These are phyloP conservation scores for Dasyornis broadbenti DNA, from an alignment of 2,113 vertebrate genomes.

Conservation along the genomic window DNA sequence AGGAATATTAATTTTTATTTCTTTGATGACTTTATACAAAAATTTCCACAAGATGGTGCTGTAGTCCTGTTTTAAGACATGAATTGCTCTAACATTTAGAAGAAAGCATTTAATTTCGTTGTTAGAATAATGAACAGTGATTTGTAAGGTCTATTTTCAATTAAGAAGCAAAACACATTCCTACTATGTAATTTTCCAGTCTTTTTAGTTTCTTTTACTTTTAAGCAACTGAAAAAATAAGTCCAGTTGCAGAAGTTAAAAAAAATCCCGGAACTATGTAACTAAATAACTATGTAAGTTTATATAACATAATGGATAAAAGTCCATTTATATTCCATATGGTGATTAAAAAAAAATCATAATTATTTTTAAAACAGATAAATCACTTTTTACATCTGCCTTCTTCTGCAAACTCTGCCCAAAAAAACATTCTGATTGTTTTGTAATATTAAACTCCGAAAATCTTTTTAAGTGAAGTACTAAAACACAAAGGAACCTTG, in stretches of 20 bases:
- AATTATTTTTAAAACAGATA: neutral
- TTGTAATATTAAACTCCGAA: neutral
- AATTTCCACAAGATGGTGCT: slow-evolving; percentile 70
- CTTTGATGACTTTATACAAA: neutral
- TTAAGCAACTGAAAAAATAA: neutral
- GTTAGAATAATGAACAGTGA: neutral
- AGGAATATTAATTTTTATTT: neutral
- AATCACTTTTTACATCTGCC: neutral
- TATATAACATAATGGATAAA: neutral
- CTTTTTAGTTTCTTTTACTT: neutral
- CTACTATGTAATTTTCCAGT: neutral
- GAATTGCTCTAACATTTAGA: neutral
- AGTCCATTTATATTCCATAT: neutral
- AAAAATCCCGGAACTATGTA: rapidly evolving
- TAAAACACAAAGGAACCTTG: neutral
- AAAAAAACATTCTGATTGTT: neutral
- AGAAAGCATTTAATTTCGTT: neutral
- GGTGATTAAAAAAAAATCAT: neutral
- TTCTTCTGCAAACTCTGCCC: neutral
- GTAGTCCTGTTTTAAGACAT: neutral
- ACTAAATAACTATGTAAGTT: too few species aligned
- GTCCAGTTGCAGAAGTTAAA: neutral
- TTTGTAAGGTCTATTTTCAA: neutral
- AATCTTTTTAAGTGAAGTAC: neutral
- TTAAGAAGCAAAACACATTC: neutral